Evolutionary conservation across 1,140 invertebrate species (phyloP), one percentile per base, ranked within the genome.

Genomic region (Drosophila nannoptera): DNA sequence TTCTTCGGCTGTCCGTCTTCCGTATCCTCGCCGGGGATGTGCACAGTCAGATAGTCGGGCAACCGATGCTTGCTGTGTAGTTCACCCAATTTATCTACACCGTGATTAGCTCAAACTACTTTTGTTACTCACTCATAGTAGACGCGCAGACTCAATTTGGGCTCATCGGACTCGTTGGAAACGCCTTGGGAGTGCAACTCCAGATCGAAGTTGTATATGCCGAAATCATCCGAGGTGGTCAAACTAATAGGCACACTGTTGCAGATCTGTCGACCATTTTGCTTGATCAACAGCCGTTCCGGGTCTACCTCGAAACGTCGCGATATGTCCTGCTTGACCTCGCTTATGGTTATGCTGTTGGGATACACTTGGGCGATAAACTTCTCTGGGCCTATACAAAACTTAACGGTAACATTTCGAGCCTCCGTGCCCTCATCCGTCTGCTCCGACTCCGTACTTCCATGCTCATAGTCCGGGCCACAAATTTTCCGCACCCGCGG

Each of bases 11-110:
- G 84, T 0, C 87, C 83, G 68, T 90, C 81, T 11, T 78, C 83
- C 6, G 78, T 77, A n/a, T 90, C 83, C 11, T 89, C 87, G 4
- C 63, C 74, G 11, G 87, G 63, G 5, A 91, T 87, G 14, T 89
- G 75, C 0, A 91, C 91, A 0, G 91, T 92, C 9, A 92, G 78
- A 6, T 91, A 90, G 75, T 92, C 91, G 0, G 91, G 90, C 32
- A 91, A 45, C 5, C 75, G 77, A 49, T 77, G 78, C 50, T 89
- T 88, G 31, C 88, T 89, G 7, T 5, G 12, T n/a, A 8, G 9
- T 6, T 5, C 31, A 12, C 5, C 40, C 40, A 6, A 7, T 7
- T 43, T 14, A 43, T 14, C 7, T 14, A 3, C 4, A 14, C 12
- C 12, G 7, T 43, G 7, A 43, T 43, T 42, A 16, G 12, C 0